Evolutionary conservation across 2,888 invertebrate species (phyloP).

Genomic region (Nomada fabriciana): DNA sequence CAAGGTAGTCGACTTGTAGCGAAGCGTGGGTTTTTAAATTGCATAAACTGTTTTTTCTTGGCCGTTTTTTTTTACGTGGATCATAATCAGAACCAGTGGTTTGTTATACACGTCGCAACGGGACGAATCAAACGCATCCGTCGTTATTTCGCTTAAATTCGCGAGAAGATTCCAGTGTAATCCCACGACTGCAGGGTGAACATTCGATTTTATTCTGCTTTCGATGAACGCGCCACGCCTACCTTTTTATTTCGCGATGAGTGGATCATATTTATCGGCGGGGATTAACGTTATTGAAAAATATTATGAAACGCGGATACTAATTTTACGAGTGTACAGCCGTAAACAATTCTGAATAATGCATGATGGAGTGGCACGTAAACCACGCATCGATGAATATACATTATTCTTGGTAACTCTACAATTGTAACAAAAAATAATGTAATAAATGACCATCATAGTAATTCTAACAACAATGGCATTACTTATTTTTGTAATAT

Average conservation of each 20-base stretch:
- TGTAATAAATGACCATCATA: too few species aligned
- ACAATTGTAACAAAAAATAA: too few species aligned
- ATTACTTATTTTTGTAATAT: too few species aligned
- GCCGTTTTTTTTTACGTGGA: neutral
- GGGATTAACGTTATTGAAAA: too few species aligned
- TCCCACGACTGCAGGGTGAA: neutral
- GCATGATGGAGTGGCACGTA: neutral
- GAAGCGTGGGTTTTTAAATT: too few species aligned
- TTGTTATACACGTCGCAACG: conserved; percentile 8
- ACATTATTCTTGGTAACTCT: neutral
- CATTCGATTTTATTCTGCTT: conserved; percentile 8
- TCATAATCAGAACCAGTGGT: conserved; percentile 16
- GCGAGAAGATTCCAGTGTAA: conserved; percentile 30
- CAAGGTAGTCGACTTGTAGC: too few species aligned
- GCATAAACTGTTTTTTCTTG: too few species aligned
- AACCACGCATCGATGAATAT: neutral
- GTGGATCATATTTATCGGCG: too few species aligned
- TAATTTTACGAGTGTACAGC: too few species aligned
- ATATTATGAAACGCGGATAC: too few species aligned
- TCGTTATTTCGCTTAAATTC: conserved; percentile 27
- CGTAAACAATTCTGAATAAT: too few species aligned
- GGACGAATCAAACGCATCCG: conserved; percentile 22
- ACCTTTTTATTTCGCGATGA: neutral
- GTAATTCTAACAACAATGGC: too few species aligned
- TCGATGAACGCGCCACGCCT: neutral